Conservation (phyloP, 2,797 vertebrate species). For the Sebastes kiyomatsui region DNA sequence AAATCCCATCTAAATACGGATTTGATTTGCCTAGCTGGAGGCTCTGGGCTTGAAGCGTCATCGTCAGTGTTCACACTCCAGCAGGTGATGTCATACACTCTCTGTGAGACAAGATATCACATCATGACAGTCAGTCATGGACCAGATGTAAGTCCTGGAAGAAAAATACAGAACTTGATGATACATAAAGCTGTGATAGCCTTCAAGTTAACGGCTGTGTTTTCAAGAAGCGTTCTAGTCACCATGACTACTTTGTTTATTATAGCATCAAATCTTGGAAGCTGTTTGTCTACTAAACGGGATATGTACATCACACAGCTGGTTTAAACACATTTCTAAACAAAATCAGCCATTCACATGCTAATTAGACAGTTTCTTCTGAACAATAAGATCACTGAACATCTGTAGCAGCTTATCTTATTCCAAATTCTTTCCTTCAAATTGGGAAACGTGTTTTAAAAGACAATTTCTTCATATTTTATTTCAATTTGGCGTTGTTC, state of each 20-base stretch:
- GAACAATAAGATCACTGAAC: neutral
- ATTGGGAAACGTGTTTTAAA: neutral
- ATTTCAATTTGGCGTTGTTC: neutral
- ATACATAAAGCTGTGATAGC: neutral
- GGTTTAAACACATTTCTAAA: neutral
- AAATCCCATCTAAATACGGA: conserved; percentile 21
- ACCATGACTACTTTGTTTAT: neutral
- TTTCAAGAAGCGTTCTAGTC: neutral
- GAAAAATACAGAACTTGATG: neutral
- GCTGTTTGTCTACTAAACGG: neutral
- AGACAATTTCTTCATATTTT: neutral
- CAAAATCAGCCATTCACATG: neutral
- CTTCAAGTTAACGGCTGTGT: neutral
- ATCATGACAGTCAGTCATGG: neutral
- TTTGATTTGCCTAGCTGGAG: conserved; percentile 18
- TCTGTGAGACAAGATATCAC: neutral
- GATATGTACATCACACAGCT: neutral
- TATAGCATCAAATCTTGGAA: neutral
- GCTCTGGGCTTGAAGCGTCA: conserved; percentile 10
- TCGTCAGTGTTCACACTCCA: conserved; percentile 21
- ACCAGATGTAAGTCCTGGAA: neutral
- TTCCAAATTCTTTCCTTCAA: neutral
- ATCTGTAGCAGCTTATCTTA: neutral
- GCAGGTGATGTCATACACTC: conserved; percentile 16
- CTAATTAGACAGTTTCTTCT: neutral